Conservation (phyloP, 2,113 vertebrate genomes). For the Cavia porcellus region DNA sequence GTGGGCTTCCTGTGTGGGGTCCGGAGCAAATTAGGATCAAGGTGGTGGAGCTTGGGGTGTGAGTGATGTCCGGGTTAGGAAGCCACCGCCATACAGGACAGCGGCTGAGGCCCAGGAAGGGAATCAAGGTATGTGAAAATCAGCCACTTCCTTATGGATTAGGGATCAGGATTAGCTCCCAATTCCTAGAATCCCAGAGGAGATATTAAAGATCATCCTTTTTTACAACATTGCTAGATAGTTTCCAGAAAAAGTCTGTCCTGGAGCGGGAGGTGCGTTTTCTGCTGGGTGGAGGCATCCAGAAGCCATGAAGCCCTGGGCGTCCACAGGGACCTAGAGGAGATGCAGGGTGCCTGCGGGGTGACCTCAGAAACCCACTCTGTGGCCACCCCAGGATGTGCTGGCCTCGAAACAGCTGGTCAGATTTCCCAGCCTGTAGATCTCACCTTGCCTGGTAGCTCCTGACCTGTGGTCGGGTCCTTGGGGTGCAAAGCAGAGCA, state of each 20-base stretch:
- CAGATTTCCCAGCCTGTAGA: accelerated
- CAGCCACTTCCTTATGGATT: neutral
- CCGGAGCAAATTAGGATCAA: neutral
- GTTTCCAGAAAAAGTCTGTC: neutral
- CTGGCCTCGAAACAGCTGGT: accelerated
- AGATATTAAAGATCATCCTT: neutral
- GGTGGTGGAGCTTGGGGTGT: neutral
- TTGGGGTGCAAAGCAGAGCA: no score
- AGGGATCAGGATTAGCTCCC: neutral
- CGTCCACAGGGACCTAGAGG: accelerated
- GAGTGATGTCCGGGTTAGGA: neutral
- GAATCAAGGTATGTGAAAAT: neutral
- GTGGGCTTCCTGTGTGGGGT: neutral
- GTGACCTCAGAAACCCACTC: accelerated
- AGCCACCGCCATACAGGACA: accelerated
- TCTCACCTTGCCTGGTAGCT: accelerated
- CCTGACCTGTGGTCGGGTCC: neutral
- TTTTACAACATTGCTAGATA: neutral
- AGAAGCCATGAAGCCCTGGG: accelerated
- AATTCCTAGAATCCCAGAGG: neutral
- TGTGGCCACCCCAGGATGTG: accelerated
- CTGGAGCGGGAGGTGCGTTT: neutral
- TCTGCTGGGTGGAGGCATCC: neutral
- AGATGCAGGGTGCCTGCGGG: accelerated
- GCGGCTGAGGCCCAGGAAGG: neutral